Conservation (phyloP, 2,888 invertebrate species). For the Heteromyza rotundicornis region DNA sequence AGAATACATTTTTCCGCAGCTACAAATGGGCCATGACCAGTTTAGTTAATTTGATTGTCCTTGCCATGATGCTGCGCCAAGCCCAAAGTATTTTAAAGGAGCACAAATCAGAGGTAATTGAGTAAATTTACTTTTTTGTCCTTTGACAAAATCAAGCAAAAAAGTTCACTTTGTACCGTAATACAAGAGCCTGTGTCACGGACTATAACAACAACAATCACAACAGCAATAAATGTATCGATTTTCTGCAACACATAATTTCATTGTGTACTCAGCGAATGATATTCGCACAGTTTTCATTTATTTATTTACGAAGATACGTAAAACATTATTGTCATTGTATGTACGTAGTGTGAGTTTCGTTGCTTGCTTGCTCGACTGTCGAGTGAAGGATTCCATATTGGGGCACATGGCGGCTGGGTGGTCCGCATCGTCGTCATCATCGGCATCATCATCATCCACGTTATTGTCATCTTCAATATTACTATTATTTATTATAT, state of each 20-base stretch:
- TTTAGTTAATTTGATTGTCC: too few relatives aligned
- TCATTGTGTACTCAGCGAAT: background rate
- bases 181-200: too few relatives aligned
- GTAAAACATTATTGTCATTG: background rate
- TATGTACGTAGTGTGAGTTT: background rate
- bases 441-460: background rate
- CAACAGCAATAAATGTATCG: background rate
- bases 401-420: background rate
- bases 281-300: background rate
- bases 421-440: background rate
- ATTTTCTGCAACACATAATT: slow-evolving; percentile 5
- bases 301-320: slow-evolving; percentile 1
- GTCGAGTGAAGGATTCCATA: background rate
- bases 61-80: too few relatives aligned
- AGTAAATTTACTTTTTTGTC: background rate
- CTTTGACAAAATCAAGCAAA: too few relatives aligned
- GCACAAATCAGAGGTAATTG: slow-evolving; percentile 4
- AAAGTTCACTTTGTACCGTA: too few relatives aligned
- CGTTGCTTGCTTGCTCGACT: background rate
- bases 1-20: too few relatives aligned
- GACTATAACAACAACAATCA: too few relatives aligned
- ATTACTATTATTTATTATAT: slow-evolving; percentile 1
- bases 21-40: too few relatives aligned
- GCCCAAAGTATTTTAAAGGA: too few relatives aligned
- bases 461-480: background rate